Evolutionary conservation across 2,113 vertebrate species (phyloP).

Genomic region (Ailuropoda melanoleuca): DNA sequence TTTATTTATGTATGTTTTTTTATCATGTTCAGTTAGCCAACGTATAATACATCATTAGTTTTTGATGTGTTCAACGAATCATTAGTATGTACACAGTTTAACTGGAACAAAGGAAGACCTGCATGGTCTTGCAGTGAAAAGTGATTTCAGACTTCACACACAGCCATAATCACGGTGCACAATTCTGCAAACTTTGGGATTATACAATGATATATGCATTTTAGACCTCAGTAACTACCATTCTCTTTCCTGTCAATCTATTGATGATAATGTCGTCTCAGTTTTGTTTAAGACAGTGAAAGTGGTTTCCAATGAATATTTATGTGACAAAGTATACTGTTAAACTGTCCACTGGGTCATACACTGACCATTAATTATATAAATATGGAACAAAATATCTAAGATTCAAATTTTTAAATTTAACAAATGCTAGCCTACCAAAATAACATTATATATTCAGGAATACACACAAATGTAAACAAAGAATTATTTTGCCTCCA

Average conservation of each 20-base stretch:
- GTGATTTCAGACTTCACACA: not conserved
- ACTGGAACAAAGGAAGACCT: not conserved
- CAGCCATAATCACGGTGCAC: not conserved
- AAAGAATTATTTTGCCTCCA: not conserved
- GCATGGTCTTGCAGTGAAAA: not conserved
- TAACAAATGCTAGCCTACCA: slow-evolving; percentile 39
- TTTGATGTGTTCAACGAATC: no score
- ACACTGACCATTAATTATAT: slow-evolving; percentile 6
- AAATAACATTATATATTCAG: accelerated
- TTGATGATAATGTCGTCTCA: not conserved
- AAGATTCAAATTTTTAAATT: not conserved
- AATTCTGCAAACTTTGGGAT: accelerated
- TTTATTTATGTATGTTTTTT: no score
- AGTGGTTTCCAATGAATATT: slow-evolving; percentile 32
- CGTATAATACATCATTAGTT: no score
- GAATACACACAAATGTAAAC: not conserved
- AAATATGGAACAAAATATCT: accelerated
- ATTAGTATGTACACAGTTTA: no score
- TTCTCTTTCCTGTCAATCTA: not conserved
- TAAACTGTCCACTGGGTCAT: not conserved
- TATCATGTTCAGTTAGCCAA: no score
- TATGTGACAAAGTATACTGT: slow-evolving; percentile 34
- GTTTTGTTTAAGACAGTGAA: not conserved
- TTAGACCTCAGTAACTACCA: not conserved
- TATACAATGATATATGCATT: not conserved